phyloP scores from a whole-genome alignment of 2,113 vertebrate genomes.

The Athene noctua region DNA sequence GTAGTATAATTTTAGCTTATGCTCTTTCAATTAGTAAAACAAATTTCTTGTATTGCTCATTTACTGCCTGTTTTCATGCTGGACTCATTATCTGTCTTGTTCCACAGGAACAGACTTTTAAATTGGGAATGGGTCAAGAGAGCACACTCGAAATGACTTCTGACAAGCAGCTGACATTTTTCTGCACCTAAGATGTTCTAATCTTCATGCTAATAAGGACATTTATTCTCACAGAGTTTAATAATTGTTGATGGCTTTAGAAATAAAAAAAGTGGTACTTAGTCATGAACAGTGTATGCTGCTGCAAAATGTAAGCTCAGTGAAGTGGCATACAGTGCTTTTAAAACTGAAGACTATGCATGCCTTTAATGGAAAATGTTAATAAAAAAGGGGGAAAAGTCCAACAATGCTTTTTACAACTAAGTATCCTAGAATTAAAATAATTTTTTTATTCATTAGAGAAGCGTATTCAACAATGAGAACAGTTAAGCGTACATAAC shows the following conservation, averaged over 20 bases:
- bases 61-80: slow-evolving; percentile 28
- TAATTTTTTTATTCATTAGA: not conserved
- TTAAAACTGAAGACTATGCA: not conserved
- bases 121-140: slow-evolving; percentile 50
- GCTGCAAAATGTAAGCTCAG: not conserved
- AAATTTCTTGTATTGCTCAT: slow-evolving; percentile 46
- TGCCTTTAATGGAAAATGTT: not conserved
- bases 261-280: slow-evolving; percentile 17
- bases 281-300: not conserved
- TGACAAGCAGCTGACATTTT: slow-evolving; percentile 57
- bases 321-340: not conserved
- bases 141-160: slow-evolving; percentile 15
- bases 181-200: slow-evolving; percentile 30
- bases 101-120: slow-evolving; percentile 28
- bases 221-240: slow-evolving; percentile 20
- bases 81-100: slow-evolving; percentile 32
- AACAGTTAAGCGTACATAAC: not conserved
- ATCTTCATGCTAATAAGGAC: slow-evolving; percentile 53
- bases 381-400: not conserved
- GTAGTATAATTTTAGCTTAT: slow-evolving; percentile 40
- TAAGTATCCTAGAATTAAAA: not conserved
- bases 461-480: not conserved
- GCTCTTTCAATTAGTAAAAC: slow-evolving; percentile 58
- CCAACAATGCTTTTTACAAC: accelerated
- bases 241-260: slow-evolving; percentile 46